These are phyloP conservation scores for Atrichornis clamosus DNA, from an alignment of 2,113 vertebrate genomes.

Conservation along the genomic window DNA sequence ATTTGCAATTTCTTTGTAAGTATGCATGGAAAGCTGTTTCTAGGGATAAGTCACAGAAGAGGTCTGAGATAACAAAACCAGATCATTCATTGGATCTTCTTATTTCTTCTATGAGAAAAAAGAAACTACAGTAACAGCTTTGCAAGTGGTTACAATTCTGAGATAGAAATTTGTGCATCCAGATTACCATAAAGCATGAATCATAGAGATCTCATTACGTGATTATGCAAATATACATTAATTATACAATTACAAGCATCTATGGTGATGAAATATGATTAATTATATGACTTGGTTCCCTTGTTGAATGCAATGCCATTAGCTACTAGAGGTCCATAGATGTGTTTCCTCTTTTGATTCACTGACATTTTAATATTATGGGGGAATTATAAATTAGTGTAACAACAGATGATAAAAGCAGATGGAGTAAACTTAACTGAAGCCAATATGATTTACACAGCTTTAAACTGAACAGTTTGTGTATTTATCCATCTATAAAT, in stretches of 20 bases:
- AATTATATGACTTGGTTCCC: slow-evolving; percentile 59
- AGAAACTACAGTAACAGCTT: neutral
- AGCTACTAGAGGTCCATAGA: slow-evolving; percentile 49
- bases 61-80: neutral
- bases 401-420: slow-evolving; percentile 74
- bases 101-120: neutral
- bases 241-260: slow-evolving; percentile 71
- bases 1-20: neutral
- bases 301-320: slow-evolving; percentile 48
- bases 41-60: neutral
- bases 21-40: neutral
- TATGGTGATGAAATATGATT: slow-evolving; percentile 68
- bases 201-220: slow-evolving; percentile 57
- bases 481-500: slow-evolving; percentile 50
- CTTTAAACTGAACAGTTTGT: slow-evolving; percentile 58
- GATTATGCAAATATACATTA: slow-evolving; percentile 70
- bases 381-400: slow-evolving; percentile 65
- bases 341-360: slow-evolving; percentile 50
- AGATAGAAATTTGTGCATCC: slow-evolving; percentile 49
- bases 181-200: slow-evolving; percentile 62
- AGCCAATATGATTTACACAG: slow-evolving; percentile 62
- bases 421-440: slow-evolving; percentile 72
- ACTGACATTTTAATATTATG: slow-evolving; percentile 67
- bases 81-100: neutral
- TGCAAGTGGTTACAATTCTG: slow-evolving; percentile 23